phyloP scores from a whole-genome alignment of 2,113 vertebrate species.

The Callopanchax toddi region DNA sequence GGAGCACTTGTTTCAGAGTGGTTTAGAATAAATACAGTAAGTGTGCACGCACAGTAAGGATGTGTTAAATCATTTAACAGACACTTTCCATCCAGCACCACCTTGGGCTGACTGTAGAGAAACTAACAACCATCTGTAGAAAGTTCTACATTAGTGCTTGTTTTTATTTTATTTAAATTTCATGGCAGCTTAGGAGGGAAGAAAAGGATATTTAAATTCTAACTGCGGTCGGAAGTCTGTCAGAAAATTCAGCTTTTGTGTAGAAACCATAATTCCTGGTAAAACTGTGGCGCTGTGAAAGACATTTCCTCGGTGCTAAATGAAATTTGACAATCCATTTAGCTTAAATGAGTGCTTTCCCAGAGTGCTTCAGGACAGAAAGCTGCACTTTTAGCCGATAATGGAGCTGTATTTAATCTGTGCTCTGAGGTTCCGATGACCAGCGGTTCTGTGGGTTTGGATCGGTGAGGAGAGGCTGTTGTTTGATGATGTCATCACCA shows the following conservation, averaged over 20 bases:
- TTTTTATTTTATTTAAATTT: constrained; percentile 1
- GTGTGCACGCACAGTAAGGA: background rate
- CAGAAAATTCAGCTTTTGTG: background rate
- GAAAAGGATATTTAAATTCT: background rate
- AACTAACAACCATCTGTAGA: background rate
- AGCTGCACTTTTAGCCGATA: background rate
- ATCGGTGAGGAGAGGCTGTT: background rate
- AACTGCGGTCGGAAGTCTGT: background rate
- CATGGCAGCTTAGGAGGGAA: background rate
- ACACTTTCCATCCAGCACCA: background rate
- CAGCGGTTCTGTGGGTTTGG: constrained; percentile 30
- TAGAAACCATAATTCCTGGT: background rate
- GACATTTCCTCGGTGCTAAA: background rate
- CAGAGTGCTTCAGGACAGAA: background rate
- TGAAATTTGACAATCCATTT: constrained; percentile 1
- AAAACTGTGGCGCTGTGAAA: background rate
- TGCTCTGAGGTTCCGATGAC: constrained; percentile 21
- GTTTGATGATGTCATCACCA: constrained; percentile 2
- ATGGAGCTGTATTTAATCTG: background rate
- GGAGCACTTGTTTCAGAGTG: background rate
- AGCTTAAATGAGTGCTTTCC: background rate
- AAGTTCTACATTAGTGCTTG: background rate
- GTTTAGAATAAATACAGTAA: background rate
- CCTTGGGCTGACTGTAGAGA: background rate
- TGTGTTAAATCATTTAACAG: background rate